Conservation (phyloP, 2,797 vertebrate genomes). For the Poeciliopsis gracilis region DNA sequence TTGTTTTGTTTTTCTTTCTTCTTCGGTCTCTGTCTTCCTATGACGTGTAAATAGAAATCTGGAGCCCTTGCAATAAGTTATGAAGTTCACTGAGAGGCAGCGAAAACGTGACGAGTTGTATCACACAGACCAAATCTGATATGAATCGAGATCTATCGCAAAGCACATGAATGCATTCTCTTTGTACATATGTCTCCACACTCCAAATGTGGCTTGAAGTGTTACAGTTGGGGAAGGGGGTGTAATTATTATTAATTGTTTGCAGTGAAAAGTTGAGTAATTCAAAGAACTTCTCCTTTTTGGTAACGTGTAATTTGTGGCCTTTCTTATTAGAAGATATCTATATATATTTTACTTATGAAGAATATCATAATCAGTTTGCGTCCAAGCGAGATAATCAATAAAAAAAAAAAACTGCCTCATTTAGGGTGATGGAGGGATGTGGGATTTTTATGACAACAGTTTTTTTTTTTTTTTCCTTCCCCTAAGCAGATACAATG, state of each 20-base stretch:
- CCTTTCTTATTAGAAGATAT: conserved; percentile 73
- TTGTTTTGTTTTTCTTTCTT: not conserved
- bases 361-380: conserved; percentile 68
- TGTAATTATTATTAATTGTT: conserved; percentile 40
- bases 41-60: conserved; percentile 78
- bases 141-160: conserved; percentile 46
- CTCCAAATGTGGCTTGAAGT: conserved; percentile 47
- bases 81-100: conserved; percentile 63
- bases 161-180: conserved; percentile 63
- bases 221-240: conserved; percentile 25
- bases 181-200: conserved; percentile 65
- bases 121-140: conserved; percentile 63
- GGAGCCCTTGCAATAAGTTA: conserved; percentile 73
- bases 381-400: conserved; percentile 77
- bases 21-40: conserved; percentile 55
- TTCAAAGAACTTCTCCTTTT: conserved; percentile 47
- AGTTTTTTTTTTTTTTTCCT: conserved; percentile 69
- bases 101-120: conserved; percentile 52
- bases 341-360: conserved; percentile 65
- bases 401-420: conserved; percentile 46
- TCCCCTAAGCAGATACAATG: conserved; percentile 43
- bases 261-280: conserved; percentile 39
- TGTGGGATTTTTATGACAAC: conserved; percentile 55
- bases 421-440: conserved; percentile 2
- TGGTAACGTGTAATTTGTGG: conserved; percentile 67